A percentile compares a stretch with the other conserved stretches of the same genome.
Conservation (phyloP, 2,113 vertebrate species). For the Pithys albifrons region DNA sequence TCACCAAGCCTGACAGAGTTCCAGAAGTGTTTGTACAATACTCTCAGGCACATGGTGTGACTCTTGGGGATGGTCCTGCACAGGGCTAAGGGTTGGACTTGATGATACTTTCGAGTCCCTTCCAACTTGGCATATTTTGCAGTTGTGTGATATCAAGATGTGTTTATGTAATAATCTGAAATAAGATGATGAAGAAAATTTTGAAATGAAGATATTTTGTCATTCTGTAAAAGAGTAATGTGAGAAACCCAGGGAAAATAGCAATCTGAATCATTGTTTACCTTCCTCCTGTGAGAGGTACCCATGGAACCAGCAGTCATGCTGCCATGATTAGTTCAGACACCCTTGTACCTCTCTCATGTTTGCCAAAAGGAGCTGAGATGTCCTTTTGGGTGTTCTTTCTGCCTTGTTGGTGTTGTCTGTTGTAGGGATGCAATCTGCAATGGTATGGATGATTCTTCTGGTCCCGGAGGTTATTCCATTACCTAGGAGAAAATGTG, state of each 20-base stretch:
- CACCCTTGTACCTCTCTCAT: accelerated
- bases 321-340: accelerated
- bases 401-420: too few relatives aligned
- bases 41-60: background rate
- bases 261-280: background rate
- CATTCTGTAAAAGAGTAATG: background rate
- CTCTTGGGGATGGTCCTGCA: background rate
- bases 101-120: background rate
- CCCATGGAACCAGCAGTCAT: accelerated
- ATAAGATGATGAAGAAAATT: background rate
- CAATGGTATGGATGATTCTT: too few relatives aligned
- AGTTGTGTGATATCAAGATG: background rate
- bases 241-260: background rate
- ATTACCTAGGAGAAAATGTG: too few relatives aligned
- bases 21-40: background rate
- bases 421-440: too few relatives aligned
- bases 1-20: background rate
- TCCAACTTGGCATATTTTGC: background rate
- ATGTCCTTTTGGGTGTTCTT: too few relatives aligned
- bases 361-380: background rate
- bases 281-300: background rate
- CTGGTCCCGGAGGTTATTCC: too few relatives aligned
- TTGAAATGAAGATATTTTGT: background rate
- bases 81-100: background rate
- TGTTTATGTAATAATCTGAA: background rate